Conservation (phyloP, 2,888 invertebrate genomes). For the Drepanosiphum platanoidis region DNA sequence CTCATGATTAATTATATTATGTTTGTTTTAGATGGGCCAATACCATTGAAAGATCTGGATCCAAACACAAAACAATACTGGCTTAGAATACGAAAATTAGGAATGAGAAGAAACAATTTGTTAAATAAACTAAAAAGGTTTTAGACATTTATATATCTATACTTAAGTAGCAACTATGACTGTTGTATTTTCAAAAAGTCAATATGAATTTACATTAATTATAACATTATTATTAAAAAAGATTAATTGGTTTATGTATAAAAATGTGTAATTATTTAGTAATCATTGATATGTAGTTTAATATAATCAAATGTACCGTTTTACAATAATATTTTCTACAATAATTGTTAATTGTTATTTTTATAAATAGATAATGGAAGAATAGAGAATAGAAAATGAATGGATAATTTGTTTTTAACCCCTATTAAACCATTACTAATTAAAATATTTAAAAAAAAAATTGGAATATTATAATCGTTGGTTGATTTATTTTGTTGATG, state of each 20-base stretch:
- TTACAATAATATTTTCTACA: not conserved
- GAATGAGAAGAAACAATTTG: slow-evolving; percentile 69
- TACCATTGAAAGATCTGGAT: slow-evolving; percentile 79
- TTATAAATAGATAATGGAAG: too few species aligned
- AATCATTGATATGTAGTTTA: too few species aligned
- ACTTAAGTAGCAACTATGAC: not conserved
- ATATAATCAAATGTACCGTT: not conserved
- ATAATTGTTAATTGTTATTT: not conserved
- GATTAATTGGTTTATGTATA: too few species aligned
- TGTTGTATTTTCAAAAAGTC: slow-evolving; percentile 13
- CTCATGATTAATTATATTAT: too few species aligned
- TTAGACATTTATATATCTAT: slow-evolving; percentile 7
- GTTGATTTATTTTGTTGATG: too few species aligned
- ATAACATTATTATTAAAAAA: too few species aligned
- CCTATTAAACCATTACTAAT: too few species aligned
- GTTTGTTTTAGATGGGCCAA: slow-evolving; percentile 67
- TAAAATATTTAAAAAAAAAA: too few species aligned
- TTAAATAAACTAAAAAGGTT: slow-evolving; percentile 55
- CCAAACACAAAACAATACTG: slow-evolving; percentile 84
- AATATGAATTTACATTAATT: not conserved
- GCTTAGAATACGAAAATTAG: slow-evolving; percentile 76
- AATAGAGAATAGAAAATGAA: too few species aligned
- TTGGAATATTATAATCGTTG: too few species aligned
- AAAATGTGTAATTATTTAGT: not conserved
- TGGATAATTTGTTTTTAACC: too few species aligned